A percentile compares a stretch with the other conserved stretches of the same genome.
Conservation (phyloP, 2,888 invertebrate species). For the Drosophila paramelanica region DNA sequence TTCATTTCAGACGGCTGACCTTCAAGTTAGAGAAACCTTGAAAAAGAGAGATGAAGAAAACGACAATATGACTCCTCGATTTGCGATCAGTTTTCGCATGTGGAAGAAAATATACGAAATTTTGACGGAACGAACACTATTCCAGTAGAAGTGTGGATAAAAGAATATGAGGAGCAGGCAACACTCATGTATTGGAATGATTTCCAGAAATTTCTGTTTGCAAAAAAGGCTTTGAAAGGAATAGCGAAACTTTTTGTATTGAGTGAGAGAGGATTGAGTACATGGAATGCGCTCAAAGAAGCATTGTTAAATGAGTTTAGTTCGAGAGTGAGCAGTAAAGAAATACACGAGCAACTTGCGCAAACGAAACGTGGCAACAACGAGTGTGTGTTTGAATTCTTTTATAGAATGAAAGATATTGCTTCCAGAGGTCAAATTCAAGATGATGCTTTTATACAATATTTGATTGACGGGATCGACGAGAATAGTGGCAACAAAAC, state of each 20-base stretch:
- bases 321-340: constrained; percentile 2
- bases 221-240: too few species aligned
- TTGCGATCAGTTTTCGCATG: too few species aligned
- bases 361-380: too few species aligned
- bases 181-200: too few species aligned
- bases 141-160: constrained; percentile 3
- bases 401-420: too few species aligned
- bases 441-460: constrained; percentile 1
- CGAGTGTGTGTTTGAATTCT: too few species aligned
- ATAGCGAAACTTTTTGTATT: background rate
- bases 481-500: constrained; percentile 1
- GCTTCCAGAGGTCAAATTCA: background rate
- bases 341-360: background rate
- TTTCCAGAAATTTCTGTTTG: too few species aligned
- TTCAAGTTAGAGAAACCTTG: background rate
- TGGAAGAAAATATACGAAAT: too few species aligned
- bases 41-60: background rate
- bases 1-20: background rate
- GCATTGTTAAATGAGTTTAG: background rate
- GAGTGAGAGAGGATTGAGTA: background rate
- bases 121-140: constrained; percentile 1
- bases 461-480: background rate
- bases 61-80: too few species aligned
- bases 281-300: too few species aligned
- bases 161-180: constrained; percentile 1